A percentile compares a stretch with the other conserved stretches of the same genome.
These are phyloP conservation scores for Bombus confusus DNA, from an alignment of 1,140 invertebrate genomes.

Conservation along the genomic window DNA sequence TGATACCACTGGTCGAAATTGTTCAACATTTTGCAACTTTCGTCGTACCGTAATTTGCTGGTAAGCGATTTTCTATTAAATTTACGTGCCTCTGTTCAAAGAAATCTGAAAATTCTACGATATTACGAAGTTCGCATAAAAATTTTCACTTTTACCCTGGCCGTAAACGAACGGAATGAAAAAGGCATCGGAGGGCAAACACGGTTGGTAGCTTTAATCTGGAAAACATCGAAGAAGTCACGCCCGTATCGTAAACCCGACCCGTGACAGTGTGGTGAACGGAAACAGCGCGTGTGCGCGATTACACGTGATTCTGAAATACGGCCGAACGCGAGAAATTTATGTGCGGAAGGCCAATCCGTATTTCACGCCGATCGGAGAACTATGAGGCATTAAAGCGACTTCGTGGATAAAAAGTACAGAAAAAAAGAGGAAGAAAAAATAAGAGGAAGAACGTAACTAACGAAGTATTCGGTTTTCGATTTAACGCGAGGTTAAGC, in stretches of 20 bases:
- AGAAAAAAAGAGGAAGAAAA: background rate
- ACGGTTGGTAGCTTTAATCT: constrained; percentile 1
- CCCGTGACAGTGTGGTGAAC: background rate
- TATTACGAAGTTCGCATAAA: background rate
- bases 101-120: too few relatives aligned
- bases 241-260: constrained; percentile 18
- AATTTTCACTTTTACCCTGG: background rate
- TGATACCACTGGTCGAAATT: too few relatives aligned
- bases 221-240: constrained; percentile 7
- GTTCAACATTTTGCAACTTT: too few relatives aligned
- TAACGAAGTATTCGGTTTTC: background rate
- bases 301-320: constrained; percentile 18
- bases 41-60: too few relatives aligned
- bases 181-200: background rate
- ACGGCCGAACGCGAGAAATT: constrained; percentile 1
- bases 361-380: constrained; percentile 4
- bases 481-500: background rate
- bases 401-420: background rate
- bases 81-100: background rate
- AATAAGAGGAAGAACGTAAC: background rate
- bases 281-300: background rate
- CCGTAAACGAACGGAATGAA: too few relatives aligned
- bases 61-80: background rate
- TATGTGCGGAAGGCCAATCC: background rate
- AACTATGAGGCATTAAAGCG: constrained; percentile 18